Evolutionary conservation across 2,888 invertebrate species (phyloP).

Genomic region (Coelopa pilipes): DNA sequence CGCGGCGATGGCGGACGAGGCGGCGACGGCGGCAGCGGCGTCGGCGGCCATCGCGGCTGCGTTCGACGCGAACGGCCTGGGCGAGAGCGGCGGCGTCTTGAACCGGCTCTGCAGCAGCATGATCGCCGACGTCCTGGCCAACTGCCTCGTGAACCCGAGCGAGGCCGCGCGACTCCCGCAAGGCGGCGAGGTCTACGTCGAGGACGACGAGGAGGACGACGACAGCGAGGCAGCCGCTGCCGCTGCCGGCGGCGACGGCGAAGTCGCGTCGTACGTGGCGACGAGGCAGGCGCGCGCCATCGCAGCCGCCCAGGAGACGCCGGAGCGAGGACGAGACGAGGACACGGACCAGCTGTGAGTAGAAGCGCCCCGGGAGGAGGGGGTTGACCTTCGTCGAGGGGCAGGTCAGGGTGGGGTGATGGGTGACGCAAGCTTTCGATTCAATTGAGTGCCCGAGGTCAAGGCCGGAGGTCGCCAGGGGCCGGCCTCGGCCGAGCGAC

Average conservation of each 20-base stretch:
- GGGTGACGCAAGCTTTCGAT: too few species aligned
- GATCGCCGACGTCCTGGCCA: slow-evolving; percentile 19
- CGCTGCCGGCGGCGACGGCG: background rate
- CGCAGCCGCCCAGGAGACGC: background rate
- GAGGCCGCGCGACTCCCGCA: background rate
- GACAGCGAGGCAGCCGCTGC: background rate
- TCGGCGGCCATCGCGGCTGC: slow-evolving; percentile 13
- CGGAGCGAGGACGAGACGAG: background rate
- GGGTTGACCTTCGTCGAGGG: too few species aligned
- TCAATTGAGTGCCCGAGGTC: too few species aligned
- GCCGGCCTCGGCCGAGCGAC: background rate
- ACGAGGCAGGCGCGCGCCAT: background rate
- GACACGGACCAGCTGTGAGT: slow-evolving; percentile 3
- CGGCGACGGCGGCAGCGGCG: background rate
- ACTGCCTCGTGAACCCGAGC: slow-evolving; percentile 1
- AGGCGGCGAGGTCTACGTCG: background rate
- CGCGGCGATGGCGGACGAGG: background rate
- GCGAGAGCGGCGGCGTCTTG: background rate
- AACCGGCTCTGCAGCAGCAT: slow-evolving; percentile 18
- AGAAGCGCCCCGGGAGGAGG: background rate
- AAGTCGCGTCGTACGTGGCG: slow-evolving; percentile 27
- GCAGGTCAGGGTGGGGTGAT: too few species aligned
- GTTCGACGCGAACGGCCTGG: slow-evolving; percentile 3
- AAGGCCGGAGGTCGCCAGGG: background rate
- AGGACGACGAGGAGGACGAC: background rate